A percentile compares a stretch with the other conserved stretches of the same genome.
Conservation (phyloP, 2,797 vertebrate species). For the Mionectes olivaceus region DNA sequence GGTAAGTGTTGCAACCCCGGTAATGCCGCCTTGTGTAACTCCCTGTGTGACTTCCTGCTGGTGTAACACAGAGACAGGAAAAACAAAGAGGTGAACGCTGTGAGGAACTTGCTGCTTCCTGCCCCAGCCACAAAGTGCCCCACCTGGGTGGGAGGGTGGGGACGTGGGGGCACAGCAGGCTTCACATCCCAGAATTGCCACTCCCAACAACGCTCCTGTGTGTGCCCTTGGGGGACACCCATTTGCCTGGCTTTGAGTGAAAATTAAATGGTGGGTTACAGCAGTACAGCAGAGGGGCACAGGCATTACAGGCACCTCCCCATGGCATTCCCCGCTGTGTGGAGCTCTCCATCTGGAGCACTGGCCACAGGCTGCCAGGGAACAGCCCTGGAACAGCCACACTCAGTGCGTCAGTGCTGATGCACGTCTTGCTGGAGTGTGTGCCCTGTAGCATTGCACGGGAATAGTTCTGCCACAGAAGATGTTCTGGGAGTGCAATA, state of each 20-base stretch:
- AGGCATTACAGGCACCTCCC: rapidly evolving
- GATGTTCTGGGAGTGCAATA: background rate
- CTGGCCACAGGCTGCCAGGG: background rate
- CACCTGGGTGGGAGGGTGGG: background rate
- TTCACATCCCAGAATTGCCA: background rate
- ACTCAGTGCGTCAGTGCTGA: background rate
- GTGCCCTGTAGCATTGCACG: background rate
- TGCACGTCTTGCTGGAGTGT: background rate
- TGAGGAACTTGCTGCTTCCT: background rate
- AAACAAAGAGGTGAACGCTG: background rate
- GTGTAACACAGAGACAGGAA: background rate
- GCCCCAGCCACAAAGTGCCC: background rate
- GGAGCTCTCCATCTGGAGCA: background rate
- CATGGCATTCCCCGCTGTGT: background rate
- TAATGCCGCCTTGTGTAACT: background rate
- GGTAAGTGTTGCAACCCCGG: conserved; percentile 75
- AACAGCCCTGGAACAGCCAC: background rate
- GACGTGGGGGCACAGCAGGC: background rate
- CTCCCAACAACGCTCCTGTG: rapidly evolving
- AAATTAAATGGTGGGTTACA: background rate
- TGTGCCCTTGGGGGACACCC: background rate
- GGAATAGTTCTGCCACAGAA: background rate
- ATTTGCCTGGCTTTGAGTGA: background rate
- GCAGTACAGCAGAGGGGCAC: background rate
- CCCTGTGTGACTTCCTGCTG: background rate